Conservation (phyloP, 1,140 invertebrate species). For the Diploscapter pachys region DNA sequence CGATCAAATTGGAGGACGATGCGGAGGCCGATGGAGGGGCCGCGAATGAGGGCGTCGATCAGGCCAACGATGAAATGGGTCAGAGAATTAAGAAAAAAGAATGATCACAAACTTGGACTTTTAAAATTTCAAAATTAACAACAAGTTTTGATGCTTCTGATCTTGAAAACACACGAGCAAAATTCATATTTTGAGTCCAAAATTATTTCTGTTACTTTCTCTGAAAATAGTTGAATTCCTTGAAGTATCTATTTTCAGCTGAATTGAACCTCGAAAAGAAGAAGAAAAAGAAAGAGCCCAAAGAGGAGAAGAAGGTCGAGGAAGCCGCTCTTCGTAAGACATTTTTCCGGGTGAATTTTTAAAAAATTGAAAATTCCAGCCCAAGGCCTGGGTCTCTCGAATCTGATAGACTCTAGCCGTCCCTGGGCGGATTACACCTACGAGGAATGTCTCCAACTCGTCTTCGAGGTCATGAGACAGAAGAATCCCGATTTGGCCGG, state of each 20-base stretch:
- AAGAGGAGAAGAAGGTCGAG: slow-evolving; percentile 4
- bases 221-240: not conserved
- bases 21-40: no score
- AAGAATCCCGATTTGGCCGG: slow-evolving; percentile 99
- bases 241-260: slow-evolving; percentile 16
- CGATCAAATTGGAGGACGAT: not conserved
- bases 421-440: slow-evolving; percentile 57
- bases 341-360: slow-evolving; percentile 1
- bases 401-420: slow-evolving; percentile 51
- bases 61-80: no score
- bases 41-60: no score
- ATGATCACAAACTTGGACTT: not conserved
- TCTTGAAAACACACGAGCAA: not conserved
- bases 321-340: slow-evolving; percentile 11
- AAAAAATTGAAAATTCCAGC: slow-evolving; percentile 23
- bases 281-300: slow-evolving; percentile 36
- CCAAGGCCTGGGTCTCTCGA: slow-evolving; percentile 46
- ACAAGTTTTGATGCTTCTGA: slow-evolving; percentile 19
- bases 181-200: not conserved
- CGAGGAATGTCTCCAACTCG: slow-evolving; percentile 75
- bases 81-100: no score
- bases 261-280: slow-evolving; percentile 34
- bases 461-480: slow-evolving; percentile 96
- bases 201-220: no score
- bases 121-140: slow-evolving; percentile 22